These are phyloP conservation scores for Sarcophaga bullata DNA, from an alignment of 1,140 invertebrate genomes.

Conservation along the genomic window DNA sequence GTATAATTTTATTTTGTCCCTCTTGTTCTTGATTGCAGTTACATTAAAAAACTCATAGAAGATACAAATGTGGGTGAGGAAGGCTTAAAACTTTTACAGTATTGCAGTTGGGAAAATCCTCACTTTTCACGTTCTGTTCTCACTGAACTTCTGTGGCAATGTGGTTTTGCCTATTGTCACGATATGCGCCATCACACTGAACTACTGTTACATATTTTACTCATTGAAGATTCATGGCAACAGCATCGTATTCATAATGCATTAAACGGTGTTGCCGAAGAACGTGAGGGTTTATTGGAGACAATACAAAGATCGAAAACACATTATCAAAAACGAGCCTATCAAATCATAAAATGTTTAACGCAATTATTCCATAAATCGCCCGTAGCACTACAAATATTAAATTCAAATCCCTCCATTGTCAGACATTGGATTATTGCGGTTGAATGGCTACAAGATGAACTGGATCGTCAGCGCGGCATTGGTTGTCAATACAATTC, in stretches of 20 bases:
- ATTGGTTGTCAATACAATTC: conserved; percentile 73
- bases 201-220: conserved; percentile 84
- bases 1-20: conserved; percentile 19
- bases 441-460: conserved; percentile 94
- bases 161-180: conserved; percentile 94
- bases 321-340: conserved; percentile 95
- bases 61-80: conserved; percentile 93
- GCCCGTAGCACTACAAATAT: conserved; percentile 76
- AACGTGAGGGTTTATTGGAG: conserved; percentile 92
- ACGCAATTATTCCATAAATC: conserved; percentile 90
- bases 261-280: conserved; percentile 89
- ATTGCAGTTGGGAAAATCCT: conserved; percentile 96
- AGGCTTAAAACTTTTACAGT: conserved; percentile 87
- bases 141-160: conserved; percentile 91
- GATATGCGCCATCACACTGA: conserved; percentile 93
- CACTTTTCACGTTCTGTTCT: conserved; percentile 89
- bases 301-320: conserved; percentile 91
- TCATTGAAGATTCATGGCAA: conserved; percentile 96
- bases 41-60: conserved; percentile 95
- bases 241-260: conserved; percentile 91
- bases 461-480: conserved; percentile 78
- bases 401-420: conserved; percentile 80
- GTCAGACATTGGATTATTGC: conserved; percentile 88
- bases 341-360: conserved; percentile 96
- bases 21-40: conserved; percentile 68